phyloP scores from a whole-genome alignment of 2,797 vertebrate species.

The Gallinago nigripennis region DNA sequence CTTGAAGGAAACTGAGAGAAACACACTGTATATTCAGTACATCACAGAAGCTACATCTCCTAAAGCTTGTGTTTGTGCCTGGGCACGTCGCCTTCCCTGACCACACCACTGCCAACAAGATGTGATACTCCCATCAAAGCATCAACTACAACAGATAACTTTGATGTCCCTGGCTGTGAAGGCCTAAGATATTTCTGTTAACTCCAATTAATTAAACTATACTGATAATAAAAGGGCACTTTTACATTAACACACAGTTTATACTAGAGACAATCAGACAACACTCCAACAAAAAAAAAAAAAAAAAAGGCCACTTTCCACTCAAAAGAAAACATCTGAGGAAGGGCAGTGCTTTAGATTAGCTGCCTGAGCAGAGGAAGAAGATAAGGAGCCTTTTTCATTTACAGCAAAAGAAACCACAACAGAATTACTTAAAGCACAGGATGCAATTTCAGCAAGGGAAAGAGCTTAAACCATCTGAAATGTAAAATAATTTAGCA shows the following conservation, averaged over 20 bases:
- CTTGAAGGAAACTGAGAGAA: not conserved
- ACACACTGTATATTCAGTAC: not conserved
- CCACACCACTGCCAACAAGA: not conserved
- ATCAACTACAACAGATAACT: not conserved
- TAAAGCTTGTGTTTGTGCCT: not conserved
- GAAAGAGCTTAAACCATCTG: not conserved
- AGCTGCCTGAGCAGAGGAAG: not conserved
- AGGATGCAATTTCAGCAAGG: not conserved
- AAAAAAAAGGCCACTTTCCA: not conserved
- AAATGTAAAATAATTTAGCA: not conserved
- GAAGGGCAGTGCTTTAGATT: not conserved
- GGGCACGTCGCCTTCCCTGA: not conserved
- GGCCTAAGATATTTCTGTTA: not conserved
- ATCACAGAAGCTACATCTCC: not conserved
- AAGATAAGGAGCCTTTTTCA: not conserved
- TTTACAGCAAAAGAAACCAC: not conserved
- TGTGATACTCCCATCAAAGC: not conserved
- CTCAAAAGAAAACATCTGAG: not conserved
- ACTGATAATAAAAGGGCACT: not conserved
- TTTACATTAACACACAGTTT: not conserved
- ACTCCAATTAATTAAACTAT: not conserved
- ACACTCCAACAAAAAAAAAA: not conserved
- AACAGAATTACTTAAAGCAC: not conserved
- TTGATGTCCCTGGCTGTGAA: not conserved
- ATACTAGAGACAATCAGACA: not conserved